Evolutionary conservation across 1,140 invertebrate genomes (phyloP).

Genomic region (Papilio dardanus): DNA sequence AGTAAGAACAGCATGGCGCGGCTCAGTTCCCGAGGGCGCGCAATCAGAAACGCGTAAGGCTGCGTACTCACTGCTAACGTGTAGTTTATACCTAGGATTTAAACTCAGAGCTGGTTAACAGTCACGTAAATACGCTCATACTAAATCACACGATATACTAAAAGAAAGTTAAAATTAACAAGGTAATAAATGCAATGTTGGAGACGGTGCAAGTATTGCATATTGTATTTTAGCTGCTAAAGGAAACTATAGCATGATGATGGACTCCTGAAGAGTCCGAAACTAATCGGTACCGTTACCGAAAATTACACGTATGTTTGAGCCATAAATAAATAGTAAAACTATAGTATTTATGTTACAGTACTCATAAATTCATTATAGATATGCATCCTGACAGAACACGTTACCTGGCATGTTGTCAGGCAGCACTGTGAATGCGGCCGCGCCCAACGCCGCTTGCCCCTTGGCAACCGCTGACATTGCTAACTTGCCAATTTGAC

Average conservation of each 20-base stretch:
- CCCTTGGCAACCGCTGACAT: slow-evolving; percentile 60
- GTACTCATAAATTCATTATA: background rate
- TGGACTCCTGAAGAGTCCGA: too few species aligned
- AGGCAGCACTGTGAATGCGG: slow-evolving; percentile 62
- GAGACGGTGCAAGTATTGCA: too few species aligned
- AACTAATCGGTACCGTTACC: too few species aligned
- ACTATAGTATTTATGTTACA: too few species aligned
- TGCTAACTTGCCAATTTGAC: slow-evolving; percentile 52
- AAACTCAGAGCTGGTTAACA: background rate
- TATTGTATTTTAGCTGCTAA: too few species aligned
- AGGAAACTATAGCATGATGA: too few species aligned
- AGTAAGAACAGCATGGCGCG: slow-evolving; percentile 92
- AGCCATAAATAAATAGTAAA: too few species aligned
- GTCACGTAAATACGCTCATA: too few species aligned
- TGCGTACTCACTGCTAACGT: slow-evolving; percentile 90
- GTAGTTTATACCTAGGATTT: slow-evolving; percentile 88
- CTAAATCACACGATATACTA: too few species aligned
- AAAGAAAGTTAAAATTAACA: slow-evolving; percentile 4
- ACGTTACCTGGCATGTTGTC: slow-evolving; percentile 59
- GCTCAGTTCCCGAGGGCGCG: slow-evolving; percentile 89
- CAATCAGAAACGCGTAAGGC: slow-evolving; percentile 89
- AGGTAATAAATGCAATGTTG: too few species aligned
- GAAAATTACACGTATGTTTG: too few species aligned
- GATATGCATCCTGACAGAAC: background rate
- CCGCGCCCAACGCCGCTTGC: slow-evolving; percentile 63